Evolutionary conservation across 2,888 invertebrate genomes (phyloP).

Genomic region (Spicauda simplicius): DNA sequence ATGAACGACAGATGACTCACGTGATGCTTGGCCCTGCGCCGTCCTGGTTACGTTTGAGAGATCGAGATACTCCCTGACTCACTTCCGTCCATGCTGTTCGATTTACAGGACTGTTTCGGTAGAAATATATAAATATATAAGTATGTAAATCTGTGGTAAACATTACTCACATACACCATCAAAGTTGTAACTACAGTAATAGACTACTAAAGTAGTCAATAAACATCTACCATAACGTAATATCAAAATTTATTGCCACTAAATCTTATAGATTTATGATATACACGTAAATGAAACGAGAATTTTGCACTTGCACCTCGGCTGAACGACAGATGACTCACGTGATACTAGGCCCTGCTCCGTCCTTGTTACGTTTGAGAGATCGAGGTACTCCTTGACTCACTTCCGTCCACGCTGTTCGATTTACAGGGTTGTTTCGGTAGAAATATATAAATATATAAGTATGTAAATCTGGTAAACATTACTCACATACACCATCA

Average conservation of each 20-base stretch:
- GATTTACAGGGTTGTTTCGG: conserved; percentile 1
- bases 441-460: too few relatives aligned
- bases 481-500: too few relatives aligned
- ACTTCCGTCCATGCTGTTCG: conserved; percentile 54
- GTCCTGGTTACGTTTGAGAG: conserved; percentile 61
- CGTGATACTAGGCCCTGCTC: conserved; percentile 50
- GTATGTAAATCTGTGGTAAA: too few relatives aligned
- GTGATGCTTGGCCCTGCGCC: conserved; percentile 51
- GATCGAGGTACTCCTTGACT: conserved; percentile 53
- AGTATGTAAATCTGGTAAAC: too few relatives aligned
- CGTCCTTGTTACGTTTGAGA: conserved; percentile 61
- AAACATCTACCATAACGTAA: neutral
- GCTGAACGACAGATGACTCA: conserved; percentile 38
- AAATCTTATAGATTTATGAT: neutral
- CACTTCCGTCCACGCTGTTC: conserved; percentile 54
- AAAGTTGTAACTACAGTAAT: too few relatives aligned
- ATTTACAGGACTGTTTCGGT: neutral
- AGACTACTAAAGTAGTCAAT: neutral
- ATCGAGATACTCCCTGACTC: conserved; percentile 53
- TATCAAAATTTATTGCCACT: neutral
- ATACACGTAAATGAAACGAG: neutral
- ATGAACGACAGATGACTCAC: conserved; percentile 38
- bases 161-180: too few relatives aligned
- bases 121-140: too few relatives aligned
- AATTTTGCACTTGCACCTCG: conserved; percentile 23